A percentile compares a stretch with the other conserved stretches of the same genome.
These are phyloP conservation scores for Prinia subflava DNA, from an alignment of 2,113 vertebrate genomes.

Conservation along the genomic window DNA sequence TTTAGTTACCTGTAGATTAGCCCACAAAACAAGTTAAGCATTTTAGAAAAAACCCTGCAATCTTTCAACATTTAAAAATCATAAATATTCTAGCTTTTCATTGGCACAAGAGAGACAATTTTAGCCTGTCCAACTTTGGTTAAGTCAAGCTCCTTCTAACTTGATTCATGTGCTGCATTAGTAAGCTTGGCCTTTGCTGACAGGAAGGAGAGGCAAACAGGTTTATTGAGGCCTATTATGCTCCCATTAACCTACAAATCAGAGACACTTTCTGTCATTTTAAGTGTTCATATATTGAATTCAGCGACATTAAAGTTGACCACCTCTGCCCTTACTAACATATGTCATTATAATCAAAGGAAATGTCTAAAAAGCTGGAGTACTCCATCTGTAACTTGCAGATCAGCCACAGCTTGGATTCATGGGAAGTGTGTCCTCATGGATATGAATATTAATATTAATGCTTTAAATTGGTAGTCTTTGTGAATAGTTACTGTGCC, in stretches of 20 bases:
- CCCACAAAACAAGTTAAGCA: not conserved
- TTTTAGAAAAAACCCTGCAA: not conserved
- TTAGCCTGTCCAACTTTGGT: not conserved
- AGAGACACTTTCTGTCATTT: conserved; percentile 44
- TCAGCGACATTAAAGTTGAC: conserved; percentile 1
- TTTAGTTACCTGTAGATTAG: not conserved
- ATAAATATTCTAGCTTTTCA: not conserved
- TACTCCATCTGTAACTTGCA: not conserved
- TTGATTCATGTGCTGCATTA: not conserved
- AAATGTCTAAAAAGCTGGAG: conserved; percentile 26
- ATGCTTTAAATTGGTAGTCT: conserved; percentile 19
- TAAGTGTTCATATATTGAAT: conserved; percentile 10
- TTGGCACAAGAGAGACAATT: not conserved
- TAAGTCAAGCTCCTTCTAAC: conserved; percentile 1
- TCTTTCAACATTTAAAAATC: not conserved
- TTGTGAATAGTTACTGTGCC: not conserved
- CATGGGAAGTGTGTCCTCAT: not conserved
- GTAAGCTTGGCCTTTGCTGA: conserved; percentile 24
- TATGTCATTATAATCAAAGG: conserved; percentile 35
- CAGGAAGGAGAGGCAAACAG: not conserved
- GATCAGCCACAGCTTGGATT: not conserved
- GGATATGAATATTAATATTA: conserved; percentile 61
- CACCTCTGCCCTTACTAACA: conserved; percentile 16
- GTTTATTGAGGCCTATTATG: conserved; percentile 26
- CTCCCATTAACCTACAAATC: conserved; percentile 44